Base-by-base conservation (phyloP, 2,888 invertebrate genomes). In the Drosophila imparisetae region DNA sequence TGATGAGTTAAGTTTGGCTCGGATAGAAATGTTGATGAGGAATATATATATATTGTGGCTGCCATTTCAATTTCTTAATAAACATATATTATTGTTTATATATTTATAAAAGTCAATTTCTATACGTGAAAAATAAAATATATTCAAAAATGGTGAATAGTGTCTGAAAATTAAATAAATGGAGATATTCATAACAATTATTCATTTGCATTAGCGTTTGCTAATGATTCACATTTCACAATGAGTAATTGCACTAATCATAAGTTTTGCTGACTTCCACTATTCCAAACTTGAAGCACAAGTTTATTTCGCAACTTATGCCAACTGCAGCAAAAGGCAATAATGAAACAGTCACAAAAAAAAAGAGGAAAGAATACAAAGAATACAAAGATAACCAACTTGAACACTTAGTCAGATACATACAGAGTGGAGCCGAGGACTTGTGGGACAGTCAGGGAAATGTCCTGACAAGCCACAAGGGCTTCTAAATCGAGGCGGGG, bases 401-500 rank as follows among this genome's bases (percentile, higher is more conserved):
- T 58, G 52, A 40, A 62, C 42, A 68, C 32, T 18, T 55, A 30
- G 24, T 24, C 40, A 52, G 27, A 50, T 10, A 29, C 59, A 50
- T 36, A 50, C 42, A 42, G 42, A 60, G n/a, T 0, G 30, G 40
- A n/a, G 34, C 11, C 15, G 24, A 55, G 68, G 32, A 49, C 53
- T 59, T 71, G 61, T 70, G 72, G 72, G 70, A 68, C 77, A 77
- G 74, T 81, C 72, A 77, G 65, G 77, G 69, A 81, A 72, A 72
- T 67, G 64, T 61, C 66, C 84, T 89, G 83, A 78, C 89, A 81
- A 60, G 66, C 73, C 69, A 72, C 72, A 66, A 78, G 66, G 73
- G 38, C 66, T 73, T 57, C 88, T 81, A 75, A 84, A 80, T 80
- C 52, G 72, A 52, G 49, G 69, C 53, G 30, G 52, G 50, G 21